These are phyloP conservation scores for Labeo rohita DNA, from an alignment of 2,113 vertebrate species.

Conservation along the genomic window DNA sequence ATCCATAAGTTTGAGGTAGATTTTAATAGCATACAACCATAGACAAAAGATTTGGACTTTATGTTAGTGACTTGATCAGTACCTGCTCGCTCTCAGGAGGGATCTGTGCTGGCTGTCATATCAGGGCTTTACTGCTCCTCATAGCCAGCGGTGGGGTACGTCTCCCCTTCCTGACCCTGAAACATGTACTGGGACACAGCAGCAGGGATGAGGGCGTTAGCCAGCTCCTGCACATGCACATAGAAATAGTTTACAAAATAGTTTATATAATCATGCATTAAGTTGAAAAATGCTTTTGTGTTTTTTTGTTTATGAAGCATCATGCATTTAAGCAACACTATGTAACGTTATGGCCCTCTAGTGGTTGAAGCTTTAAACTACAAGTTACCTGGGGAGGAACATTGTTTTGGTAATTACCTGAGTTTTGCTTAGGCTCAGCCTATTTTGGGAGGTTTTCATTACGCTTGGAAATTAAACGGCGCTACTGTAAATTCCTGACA, in stretches of 20 bases:
- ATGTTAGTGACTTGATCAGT: conserved; percentile 12
- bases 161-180: conserved; percentile 75
- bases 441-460: not conserved
- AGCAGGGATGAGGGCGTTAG: conserved; percentile 43
- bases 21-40: not conserved
- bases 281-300: not conserved
- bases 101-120: conserved; percentile 19
- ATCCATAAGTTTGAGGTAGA: not conserved
- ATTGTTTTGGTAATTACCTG: not conserved
- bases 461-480: not conserved
- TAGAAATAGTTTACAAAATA: conserved; percentile 25
- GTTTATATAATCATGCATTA: not conserved
- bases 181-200: conserved; percentile 74
- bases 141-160: conserved; percentile 66
- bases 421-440: not conserved
- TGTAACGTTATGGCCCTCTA: not conserved
- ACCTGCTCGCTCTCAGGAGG: conserved; percentile 23
- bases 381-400: not conserved
- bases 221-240: conserved; percentile 48
- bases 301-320: not conserved
- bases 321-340: not conserved
- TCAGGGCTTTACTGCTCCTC: conserved; percentile 73
- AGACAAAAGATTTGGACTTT: not conserved
- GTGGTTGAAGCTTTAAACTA: not conserved
- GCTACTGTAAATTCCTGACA: too few species aligned